Conservation (phyloP, 2,113 vertebrate species). For the Phaethon lepturus region DNA sequence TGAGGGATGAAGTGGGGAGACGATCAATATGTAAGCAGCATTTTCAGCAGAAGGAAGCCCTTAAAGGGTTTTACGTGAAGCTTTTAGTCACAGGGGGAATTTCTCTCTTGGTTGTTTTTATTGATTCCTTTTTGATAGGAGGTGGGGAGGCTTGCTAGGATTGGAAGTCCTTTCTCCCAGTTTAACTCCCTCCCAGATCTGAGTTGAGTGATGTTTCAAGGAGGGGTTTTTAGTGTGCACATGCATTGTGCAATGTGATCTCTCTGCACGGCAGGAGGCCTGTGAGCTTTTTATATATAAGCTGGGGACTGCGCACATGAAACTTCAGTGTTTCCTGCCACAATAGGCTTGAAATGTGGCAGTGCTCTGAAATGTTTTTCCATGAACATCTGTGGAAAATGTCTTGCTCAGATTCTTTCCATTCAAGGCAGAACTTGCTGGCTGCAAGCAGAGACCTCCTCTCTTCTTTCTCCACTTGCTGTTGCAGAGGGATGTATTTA, state of each 20-base stretch:
- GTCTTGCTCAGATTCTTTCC: slow-evolving; percentile 61
- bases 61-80: slow-evolving; percentile 23
- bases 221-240: neutral
- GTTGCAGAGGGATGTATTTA: neutral
- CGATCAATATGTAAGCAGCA: neutral
- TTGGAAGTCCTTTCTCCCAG: neutral
- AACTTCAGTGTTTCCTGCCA: slow-evolving; percentile 36
- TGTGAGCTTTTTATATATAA: neutral
- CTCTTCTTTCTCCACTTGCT: slow-evolving; percentile 14
- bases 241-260: neutral
- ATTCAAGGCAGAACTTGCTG: slow-evolving; percentile 46
- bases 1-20: neutral
- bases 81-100: slow-evolving; percentile 25
- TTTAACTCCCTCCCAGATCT: neutral
- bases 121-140: slow-evolving; percentile 30
- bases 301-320: neutral
- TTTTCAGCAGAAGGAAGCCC: slow-evolving; percentile 36
- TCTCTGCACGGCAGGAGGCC: neutral
- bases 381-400: slow-evolving; percentile 60
- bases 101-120: slow-evolving; percentile 22
- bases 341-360: slow-evolving; percentile 40
- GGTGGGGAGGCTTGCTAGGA: neutral
- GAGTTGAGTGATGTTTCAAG: slow-evolving; percentile 22
- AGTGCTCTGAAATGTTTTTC: slow-evolving; percentile 46
- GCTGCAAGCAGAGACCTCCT: slow-evolving; percentile 9